A percentile compares a stretch with the other conserved stretches of the same genome.
phyloP scores from a whole-genome alignment of 2,113 vertebrate genomes.

The Lophochroa leadbeateri region DNA sequence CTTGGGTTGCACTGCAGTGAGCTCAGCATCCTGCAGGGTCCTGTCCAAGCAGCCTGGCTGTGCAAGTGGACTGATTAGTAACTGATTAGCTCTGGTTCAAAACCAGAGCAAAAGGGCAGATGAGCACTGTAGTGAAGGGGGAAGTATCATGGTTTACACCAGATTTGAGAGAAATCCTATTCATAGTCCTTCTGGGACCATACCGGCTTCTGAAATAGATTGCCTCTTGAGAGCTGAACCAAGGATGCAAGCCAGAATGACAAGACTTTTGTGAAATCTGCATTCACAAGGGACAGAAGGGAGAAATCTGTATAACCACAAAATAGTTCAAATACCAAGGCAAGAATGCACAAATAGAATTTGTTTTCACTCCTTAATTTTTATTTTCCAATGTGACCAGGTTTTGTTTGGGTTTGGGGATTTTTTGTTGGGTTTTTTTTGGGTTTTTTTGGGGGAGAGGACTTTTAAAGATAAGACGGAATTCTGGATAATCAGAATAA shows the following conservation, averaged over 20 bases:
- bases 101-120: not conserved
- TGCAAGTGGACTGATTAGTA: not conserved
- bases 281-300: not conserved
- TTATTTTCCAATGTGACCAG: not conserved
- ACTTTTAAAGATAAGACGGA: not conserved
- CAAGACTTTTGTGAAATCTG: not conserved
- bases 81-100: not conserved
- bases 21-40: not conserved
- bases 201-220: not conserved
- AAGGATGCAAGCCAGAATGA: not conserved
- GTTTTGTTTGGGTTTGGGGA: rapidly evolving
- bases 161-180: not conserved
- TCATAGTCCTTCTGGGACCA: not conserved
- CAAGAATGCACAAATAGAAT: not conserved
- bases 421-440: rapidly evolving
- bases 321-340: not conserved
- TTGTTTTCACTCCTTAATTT: not conserved
- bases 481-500: not conserved
- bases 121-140: not conserved
- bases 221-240: not conserved
- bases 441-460: not conserved
- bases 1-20: not conserved
- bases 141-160: not conserved
- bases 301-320: not conserved
- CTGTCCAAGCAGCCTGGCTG: not conserved